Percentiles rank a stretch among this genome's conserved stretches.
Conservation (phyloP, 2,113 vertebrate genomes). For the Petrocephalus zakoni region DNA sequence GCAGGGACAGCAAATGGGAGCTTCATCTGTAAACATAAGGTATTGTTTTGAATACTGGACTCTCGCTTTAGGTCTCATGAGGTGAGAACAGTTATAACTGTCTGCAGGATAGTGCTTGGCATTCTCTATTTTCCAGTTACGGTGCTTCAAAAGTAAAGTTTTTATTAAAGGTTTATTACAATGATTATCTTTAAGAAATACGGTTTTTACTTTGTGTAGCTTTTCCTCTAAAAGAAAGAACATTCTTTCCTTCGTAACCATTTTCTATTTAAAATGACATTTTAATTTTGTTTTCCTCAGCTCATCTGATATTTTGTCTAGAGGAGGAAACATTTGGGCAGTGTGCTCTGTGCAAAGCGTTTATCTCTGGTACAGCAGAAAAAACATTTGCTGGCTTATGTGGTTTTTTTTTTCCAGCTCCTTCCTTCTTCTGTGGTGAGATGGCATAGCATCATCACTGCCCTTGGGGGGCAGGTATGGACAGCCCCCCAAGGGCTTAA, state of each 20-base stretch:
- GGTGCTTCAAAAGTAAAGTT: not conserved
- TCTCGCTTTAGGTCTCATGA: not conserved
- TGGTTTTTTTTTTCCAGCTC: not conserved
- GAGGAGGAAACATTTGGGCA: constrained; percentile 1
- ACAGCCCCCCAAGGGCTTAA: not conserved
- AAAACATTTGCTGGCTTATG: not conserved
- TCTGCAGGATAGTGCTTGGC: not conserved
- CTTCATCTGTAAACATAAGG: not conserved
- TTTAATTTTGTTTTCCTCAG: not conserved
- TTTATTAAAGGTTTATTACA: not conserved
- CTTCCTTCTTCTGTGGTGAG: not conserved
- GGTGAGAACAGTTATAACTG: not conserved
- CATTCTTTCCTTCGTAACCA: not conserved
- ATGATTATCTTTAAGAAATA: not conserved
- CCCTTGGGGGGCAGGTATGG: not conserved
- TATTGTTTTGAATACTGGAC: not conserved
- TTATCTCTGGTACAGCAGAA: not conserved
- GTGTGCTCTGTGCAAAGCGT: not conserved
- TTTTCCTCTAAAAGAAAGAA: not conserved
- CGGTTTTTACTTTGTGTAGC: not conserved
- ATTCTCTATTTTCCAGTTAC: not conserved
- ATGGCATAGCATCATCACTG: not conserved
- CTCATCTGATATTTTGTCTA: constrained; percentile 4
- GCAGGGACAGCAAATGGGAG: not conserved
- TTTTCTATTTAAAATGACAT: not conserved